A percentile compares a stretch with the other conserved stretches of the same genome.
Evolutionary conservation across 2,797 vertebrate species (phyloP).

Genomic region (Takifugu ocellatus): DNA sequence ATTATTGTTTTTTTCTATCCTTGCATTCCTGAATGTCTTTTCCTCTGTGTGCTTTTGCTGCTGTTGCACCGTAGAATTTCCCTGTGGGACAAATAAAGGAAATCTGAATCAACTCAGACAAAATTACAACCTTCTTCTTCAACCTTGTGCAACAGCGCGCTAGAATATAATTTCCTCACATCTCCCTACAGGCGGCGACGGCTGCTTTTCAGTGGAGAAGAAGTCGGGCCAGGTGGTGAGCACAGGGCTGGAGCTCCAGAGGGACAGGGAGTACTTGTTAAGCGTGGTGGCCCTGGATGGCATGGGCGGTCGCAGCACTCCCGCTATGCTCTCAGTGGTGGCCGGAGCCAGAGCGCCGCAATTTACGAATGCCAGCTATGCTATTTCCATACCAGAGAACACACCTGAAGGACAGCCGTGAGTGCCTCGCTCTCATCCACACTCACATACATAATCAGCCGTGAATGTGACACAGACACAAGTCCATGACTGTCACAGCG

Average conservation of each 20-base stretch:
- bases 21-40: no score
- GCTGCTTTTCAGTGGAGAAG: conserved; percentile 83
- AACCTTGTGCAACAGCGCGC: background rate
- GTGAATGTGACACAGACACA: background rate
- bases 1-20: no score
- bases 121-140: background rate
- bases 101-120: background rate
- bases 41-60: no score
- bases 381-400: conserved; percentile 81
- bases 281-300: conserved; percentile 83
- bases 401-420: conserved; percentile 77
- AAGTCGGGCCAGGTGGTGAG: conserved; percentile 83
- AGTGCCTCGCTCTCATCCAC: conserved; percentile 56
- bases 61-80: no score
- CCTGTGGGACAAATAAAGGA: no score
- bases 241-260: conserved; percentile 79
- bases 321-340: conserved; percentile 80
- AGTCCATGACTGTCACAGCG: no score
- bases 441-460: conserved; percentile 5
- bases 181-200: conserved; percentile 78
- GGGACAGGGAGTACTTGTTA: conserved; percentile 82
- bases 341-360: conserved; percentile 82
- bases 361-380: conserved; percentile 80
- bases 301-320: conserved; percentile 77
- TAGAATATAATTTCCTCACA: conserved; percentile 26